Evolutionary conservation across 2,113 vertebrate species (phyloP).

Genomic region (Carettochelys insculpta): DNA sequence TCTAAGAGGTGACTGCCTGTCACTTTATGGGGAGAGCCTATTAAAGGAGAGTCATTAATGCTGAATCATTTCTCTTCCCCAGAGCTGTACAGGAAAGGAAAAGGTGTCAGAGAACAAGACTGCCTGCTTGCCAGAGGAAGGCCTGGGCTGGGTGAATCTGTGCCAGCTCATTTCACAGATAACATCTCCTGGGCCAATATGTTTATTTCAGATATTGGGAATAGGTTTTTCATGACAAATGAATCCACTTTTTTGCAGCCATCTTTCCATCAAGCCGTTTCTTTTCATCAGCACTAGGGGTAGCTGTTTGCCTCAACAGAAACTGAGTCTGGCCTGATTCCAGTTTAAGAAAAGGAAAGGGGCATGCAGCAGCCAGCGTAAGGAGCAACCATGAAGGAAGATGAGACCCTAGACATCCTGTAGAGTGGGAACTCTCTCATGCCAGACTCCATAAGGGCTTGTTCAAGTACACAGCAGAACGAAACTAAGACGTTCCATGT

Average conservation of each 20-base stretch:
- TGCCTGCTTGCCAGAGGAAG: slow-evolving; percentile 46
- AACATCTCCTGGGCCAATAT: slow-evolving; percentile 48
- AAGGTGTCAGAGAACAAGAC: slow-evolving; percentile 38
- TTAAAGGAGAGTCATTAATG: slow-evolving; percentile 50
- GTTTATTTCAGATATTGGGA: slow-evolving; percentile 36
- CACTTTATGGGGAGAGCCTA: slow-evolving; percentile 23
- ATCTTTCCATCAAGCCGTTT: slow-evolving; percentile 19
- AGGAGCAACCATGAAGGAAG: neutral
- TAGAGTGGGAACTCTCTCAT: neutral
- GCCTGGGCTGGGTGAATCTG: slow-evolving; percentile 1
- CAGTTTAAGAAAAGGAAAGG: neutral
- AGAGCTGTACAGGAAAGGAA: slow-evolving; percentile 31
- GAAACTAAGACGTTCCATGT: neutral
- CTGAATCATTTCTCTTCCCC: neutral
- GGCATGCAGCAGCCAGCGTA: neutral
- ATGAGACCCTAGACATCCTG: neutral
- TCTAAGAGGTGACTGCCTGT: slow-evolving; percentile 17
- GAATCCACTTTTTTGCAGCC: neutral
- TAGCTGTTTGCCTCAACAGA: neutral
- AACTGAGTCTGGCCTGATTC: neutral
- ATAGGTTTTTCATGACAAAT: slow-evolving; percentile 33
- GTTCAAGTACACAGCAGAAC: neutral
- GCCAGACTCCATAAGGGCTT: neutral
- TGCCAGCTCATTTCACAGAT: slow-evolving; percentile 56
- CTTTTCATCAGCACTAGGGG: neutral